Percentiles rank a stretch among this genome's conserved stretches.
These are phyloP conservation scores for Chromobotia macracanthus DNA, from an alignment of 2,797 vertebrate genomes.

Conservation along the genomic window DNA sequence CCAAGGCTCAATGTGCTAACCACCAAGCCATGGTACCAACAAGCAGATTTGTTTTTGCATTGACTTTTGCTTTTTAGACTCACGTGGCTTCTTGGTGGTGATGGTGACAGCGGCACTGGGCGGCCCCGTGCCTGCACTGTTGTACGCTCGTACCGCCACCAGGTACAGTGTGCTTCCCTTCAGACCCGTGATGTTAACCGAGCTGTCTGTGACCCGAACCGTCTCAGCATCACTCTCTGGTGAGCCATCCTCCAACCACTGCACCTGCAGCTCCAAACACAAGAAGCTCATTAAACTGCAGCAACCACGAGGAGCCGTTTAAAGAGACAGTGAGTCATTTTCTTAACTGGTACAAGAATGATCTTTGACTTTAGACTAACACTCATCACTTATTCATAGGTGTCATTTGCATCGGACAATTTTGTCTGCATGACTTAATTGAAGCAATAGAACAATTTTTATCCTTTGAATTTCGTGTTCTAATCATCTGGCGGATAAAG, in stretches of 20 bases:
- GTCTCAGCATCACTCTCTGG: constrained; percentile 60
- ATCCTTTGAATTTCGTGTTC: too few species aligned
- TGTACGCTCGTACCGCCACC: constrained; percentile 74
- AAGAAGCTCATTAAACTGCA: constrained; percentile 3
- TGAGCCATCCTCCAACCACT: constrained; percentile 70
- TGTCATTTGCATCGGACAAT: neutral
- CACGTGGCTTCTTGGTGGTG: constrained; percentile 78
- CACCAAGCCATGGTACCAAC: too few species aligned
- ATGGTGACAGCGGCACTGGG: constrained; percentile 65
- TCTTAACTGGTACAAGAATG: neutral
- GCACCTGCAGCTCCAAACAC: constrained; percentile 64
- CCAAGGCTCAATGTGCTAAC: too few species aligned
- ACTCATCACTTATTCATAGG: neutral
- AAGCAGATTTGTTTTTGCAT: too few species aligned
- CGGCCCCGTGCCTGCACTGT: constrained; percentile 76
- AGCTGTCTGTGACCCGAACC: constrained; percentile 63
- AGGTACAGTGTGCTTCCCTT: constrained; percentile 72
- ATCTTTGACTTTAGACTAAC: neutral
- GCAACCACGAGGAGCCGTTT: neutral
- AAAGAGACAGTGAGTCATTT: constrained; percentile 2
- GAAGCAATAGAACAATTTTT: neutral
- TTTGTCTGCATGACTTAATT: neutral
- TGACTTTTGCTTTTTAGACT: constrained; percentile 51
- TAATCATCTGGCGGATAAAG: too few species aligned
- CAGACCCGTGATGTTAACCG: constrained; percentile 70